Conservation (phyloP, 2,113 vertebrate species). For the Sander lucioperca region DNA sequence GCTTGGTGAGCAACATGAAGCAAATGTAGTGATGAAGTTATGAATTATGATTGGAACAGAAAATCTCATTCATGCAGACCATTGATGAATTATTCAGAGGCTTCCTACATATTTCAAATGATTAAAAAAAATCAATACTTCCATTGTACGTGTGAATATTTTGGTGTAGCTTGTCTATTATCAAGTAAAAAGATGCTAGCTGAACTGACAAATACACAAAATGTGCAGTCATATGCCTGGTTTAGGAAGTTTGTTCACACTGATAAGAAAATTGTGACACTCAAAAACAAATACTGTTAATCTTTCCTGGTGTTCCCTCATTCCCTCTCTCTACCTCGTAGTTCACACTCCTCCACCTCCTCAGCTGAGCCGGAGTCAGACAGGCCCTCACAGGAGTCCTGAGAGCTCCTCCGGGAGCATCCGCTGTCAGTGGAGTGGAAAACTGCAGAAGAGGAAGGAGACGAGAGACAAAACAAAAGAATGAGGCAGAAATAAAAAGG, state of each 20-base stretch:
- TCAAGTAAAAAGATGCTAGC: background rate
- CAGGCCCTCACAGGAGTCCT: slow-evolving; percentile 86
- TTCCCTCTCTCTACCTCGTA: slow-evolving; percentile 86
- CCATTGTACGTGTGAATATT: background rate
- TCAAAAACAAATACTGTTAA: background rate
- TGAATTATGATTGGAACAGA: slow-evolving; percentile 41
- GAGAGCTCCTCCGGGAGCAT: slow-evolving; percentile 91
- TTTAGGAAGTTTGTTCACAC: background rate
- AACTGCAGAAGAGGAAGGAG: slow-evolving; percentile 72
- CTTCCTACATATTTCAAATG: background rate
- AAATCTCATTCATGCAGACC: slow-evolving; percentile 19
- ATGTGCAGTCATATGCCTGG: background rate
- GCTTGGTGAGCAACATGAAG: slow-evolving; percentile 21
- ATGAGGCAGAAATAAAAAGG: background rate
- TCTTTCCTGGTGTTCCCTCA: background rate
- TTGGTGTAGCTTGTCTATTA: background rate
- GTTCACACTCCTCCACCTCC: slow-evolving; percentile 92
- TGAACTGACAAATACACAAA: background rate
- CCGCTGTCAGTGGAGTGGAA: slow-evolving; percentile 89
- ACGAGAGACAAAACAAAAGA: background rate
- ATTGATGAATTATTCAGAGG: background rate
- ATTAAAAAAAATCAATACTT: background rate
- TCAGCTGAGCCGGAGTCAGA: slow-evolving; percentile 92
- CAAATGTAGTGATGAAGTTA: slow-evolving; percentile 35
- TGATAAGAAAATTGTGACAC: background rate